Evolutionary conservation across 2,113 vertebrate genomes (phyloP).

Genomic region (Oostethus manadensis): DNA sequence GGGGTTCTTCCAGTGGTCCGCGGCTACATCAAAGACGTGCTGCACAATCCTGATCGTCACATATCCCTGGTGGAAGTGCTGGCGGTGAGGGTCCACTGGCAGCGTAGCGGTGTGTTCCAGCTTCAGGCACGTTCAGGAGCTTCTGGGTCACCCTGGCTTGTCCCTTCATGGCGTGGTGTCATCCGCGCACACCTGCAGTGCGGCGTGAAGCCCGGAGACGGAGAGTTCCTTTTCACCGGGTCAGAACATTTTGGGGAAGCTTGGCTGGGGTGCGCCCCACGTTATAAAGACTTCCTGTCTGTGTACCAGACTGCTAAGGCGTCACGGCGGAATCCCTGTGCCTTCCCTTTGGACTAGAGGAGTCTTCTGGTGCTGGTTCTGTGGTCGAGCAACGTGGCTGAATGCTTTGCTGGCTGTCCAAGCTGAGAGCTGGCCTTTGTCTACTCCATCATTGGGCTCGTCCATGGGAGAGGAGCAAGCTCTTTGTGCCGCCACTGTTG

Average conservation of each 20-base stretch:
- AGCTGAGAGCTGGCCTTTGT: constrained; percentile 49
- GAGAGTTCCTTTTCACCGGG: constrained; percentile 81
- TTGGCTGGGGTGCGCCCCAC: constrained; percentile 81
- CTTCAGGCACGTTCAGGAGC: constrained; percentile 27
- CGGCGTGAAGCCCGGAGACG: constrained; percentile 70
- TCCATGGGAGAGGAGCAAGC: constrained; percentile 34
- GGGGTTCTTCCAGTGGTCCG: constrained; percentile 67
- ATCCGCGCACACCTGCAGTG: constrained; percentile 70
- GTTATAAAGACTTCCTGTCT: constrained; percentile 74
- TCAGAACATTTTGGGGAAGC: constrained; percentile 79
- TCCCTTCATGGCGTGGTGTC: constrained; percentile 60
- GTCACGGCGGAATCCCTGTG: constrained; percentile 69
- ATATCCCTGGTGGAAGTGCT: constrained; percentile 67
- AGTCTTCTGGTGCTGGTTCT: neutral
- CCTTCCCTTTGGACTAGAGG: constrained; percentile 73
- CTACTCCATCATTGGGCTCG: constrained; percentile 29
- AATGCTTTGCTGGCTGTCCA: constrained; percentile 8
- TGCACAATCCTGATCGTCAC: constrained; percentile 61
- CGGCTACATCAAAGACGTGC: constrained; percentile 71
- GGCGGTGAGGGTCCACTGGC: constrained; percentile 64
- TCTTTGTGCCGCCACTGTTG: constrained; percentile 45
- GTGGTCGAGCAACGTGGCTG: constrained; percentile 35
- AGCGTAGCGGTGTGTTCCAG: constrained; percentile 72
- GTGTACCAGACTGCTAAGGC: constrained; percentile 67
- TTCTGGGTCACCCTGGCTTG: neutral